Conservation (phyloP, 2,797 vertebrate species). For the Anniella stebbinsi region DNA sequence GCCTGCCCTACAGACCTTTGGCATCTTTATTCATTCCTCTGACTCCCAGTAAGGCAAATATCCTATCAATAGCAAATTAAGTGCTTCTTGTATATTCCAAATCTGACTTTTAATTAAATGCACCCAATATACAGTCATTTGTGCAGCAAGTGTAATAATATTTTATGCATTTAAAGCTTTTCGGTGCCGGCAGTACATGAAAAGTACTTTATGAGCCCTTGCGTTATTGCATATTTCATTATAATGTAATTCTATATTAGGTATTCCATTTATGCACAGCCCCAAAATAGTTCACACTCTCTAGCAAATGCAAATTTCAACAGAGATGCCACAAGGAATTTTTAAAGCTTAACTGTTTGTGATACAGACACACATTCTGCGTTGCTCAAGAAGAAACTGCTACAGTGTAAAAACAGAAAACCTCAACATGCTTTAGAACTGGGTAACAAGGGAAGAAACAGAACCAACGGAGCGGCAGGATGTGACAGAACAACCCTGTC, state of each 20-base stretch:
- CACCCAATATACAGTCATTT: conserved; percentile 54
- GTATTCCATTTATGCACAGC: conserved; percentile 72
- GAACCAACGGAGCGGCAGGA: not conserved
- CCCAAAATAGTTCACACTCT: conserved; percentile 71
- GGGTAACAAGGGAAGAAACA: not conserved
- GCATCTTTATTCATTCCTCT: conserved; percentile 38
- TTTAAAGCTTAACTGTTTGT: conserved; percentile 71
- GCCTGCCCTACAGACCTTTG: not conserved
- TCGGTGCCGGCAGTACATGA: conserved; percentile 61
- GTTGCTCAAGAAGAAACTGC: conserved; percentile 47
- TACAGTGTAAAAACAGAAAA: conserved; percentile 21
- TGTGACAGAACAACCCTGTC: not conserved
- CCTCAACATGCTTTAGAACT: conserved; percentile 25
- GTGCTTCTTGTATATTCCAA: conserved; percentile 49
- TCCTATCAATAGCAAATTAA: conserved; percentile 57
- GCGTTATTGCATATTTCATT: conserved; percentile 76
- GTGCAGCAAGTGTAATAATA: conserved; percentile 64
- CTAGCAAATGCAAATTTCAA: conserved; percentile 67
- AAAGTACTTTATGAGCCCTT: conserved; percentile 68
- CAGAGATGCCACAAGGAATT: conserved; percentile 70
- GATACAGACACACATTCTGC: conserved; percentile 44
- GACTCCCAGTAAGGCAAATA: conserved; percentile 40
- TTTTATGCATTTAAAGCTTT: conserved; percentile 72
- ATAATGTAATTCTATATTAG: conserved; percentile 75
- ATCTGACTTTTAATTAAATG: conserved; percentile 69